Percentiles rank a stretch among this genome's conserved stretches.
Conservation (phyloP, 2,888 invertebrate species). For the Tipula confusa region DNA sequence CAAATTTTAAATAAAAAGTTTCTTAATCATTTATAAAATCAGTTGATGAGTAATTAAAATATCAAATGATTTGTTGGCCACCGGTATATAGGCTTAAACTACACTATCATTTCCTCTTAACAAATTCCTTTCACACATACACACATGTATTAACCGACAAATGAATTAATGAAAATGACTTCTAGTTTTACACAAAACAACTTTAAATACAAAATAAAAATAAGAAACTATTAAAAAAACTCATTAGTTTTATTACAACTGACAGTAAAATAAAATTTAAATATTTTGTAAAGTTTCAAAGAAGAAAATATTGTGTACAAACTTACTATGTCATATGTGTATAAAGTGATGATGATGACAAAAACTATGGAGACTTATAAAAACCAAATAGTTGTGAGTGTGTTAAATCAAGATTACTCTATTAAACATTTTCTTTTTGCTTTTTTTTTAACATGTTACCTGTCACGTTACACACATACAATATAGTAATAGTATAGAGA, state of each 20-base stretch:
- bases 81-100: not conserved
- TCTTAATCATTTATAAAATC: not conserved
- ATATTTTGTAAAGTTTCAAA: not conserved
- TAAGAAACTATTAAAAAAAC: too few species aligned
- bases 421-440: not conserved
- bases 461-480: not conserved
- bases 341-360: not conserved
- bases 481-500: not conserved
- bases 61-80: not conserved
- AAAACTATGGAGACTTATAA: too few species aligned
- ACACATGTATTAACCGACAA: not conserved
- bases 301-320: not conserved
- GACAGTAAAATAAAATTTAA: not conserved
- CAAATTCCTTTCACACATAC: not conserved
- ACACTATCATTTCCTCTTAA: not conserved
- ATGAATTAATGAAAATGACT: not conserved
- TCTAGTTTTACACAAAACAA: not conserved
- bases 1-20: not conserved
- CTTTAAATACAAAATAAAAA: not conserved
- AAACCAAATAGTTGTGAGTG: not conserved
- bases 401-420: not conserved
- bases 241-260: conserved; percentile 3
- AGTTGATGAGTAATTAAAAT: not conserved
- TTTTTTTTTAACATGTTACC: conserved; percentile 6
- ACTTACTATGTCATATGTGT: too few species aligned